Conservation (phyloP, 53 echinoderm and acorn worm genomes). For the Mesocentrotus franciscanus region DNA sequence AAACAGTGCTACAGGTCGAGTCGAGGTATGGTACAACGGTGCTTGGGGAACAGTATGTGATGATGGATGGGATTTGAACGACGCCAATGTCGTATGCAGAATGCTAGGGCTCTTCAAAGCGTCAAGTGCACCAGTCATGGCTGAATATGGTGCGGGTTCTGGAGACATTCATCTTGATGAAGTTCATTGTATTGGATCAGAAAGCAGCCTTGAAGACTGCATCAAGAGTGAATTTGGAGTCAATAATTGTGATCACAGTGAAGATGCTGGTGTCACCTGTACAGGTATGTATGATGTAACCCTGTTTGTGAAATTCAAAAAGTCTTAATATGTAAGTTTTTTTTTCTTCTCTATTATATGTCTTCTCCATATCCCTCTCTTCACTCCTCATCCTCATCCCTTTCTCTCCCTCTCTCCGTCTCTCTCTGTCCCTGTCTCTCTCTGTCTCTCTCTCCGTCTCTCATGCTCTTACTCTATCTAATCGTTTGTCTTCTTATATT, state of each 20-base stretch:
- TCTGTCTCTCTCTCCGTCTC: neutral
- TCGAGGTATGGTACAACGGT: neutral
- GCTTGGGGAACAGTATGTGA: neutral
- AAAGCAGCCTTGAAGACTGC: neutral
- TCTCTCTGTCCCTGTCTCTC: neutral
- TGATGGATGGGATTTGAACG: neutral
- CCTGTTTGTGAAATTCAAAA: neutral
- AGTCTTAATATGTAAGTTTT: neutral
- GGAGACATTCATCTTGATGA: slow-evolving; percentile 1
- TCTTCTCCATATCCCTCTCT: neutral
- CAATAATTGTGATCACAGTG: neutral
- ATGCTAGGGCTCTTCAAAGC: neutral
- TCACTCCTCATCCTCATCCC: neutral
- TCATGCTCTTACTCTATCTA: too few species aligned
- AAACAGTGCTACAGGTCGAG: neutral
- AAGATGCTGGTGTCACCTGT: neutral
- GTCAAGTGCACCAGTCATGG: neutral
- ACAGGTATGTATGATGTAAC: neutral
- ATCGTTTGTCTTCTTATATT: too few species aligned
- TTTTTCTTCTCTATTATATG: neutral
- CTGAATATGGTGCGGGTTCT: neutral
- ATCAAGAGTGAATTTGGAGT: neutral
- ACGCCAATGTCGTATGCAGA: neutral
- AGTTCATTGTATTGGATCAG: neutral
- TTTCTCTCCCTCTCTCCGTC: too few species aligned